phyloP scores from a whole-genome alignment of 2,113 vertebrate species.

The Gadus macrocephalus region DNA sequence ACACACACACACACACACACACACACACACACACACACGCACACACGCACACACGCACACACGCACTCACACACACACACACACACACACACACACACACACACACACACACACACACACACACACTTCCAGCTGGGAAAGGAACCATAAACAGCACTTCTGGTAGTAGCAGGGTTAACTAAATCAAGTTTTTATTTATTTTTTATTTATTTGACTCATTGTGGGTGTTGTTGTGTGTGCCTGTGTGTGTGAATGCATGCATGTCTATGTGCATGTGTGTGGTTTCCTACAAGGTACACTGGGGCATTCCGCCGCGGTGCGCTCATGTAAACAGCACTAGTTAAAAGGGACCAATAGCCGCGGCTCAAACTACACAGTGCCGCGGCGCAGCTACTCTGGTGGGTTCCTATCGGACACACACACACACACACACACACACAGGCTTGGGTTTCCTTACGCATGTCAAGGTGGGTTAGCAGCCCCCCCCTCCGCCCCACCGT shows the following conservation, averaged over 20 bases:
- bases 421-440: conserved; percentile 22
- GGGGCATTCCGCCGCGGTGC: conserved; percentile 68
- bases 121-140: conserved; percentile 17
- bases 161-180: conserved; percentile 41
- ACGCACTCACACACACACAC: conserved; percentile 1
- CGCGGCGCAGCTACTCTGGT: conserved; percentile 60
- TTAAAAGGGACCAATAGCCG: conserved; percentile 59
- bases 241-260: no score
- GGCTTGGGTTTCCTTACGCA: conserved; percentile 72
- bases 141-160: conserved; percentile 13
- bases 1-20: no score
- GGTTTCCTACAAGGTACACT: conserved; percentile 64
- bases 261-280: no score
- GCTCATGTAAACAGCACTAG: conserved; percentile 77
- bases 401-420: conserved; percentile 56
- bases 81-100: background rate
- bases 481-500: conserved; percentile 48
- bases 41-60: no score
- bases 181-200: background rate
- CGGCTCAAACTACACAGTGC: conserved; percentile 47
- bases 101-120: conserved; percentile 1
- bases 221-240: no score
- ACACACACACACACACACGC: no score
- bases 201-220: no score
- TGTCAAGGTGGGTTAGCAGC: conserved; percentile 76